Percentiles rank a stretch among this genome's conserved stretches.
phyloP scores from a whole-genome alignment of 2,797 vertebrate species.

The Podarcis siculus region DNA sequence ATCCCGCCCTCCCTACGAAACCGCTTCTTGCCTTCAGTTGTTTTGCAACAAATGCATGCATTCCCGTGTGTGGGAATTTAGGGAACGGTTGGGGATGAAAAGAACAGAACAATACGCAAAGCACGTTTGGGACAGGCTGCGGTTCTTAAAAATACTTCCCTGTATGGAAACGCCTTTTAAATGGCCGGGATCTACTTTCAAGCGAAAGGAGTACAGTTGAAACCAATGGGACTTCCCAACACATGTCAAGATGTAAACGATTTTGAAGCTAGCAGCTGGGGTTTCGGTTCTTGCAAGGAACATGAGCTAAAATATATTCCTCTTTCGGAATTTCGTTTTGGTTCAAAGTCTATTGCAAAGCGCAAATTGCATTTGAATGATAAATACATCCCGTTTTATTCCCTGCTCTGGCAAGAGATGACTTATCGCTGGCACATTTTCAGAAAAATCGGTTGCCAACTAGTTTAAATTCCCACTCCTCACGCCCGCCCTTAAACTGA shows the following conservation, averaged over 20 bases:
- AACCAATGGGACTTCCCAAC: neutral
- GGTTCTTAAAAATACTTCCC: neutral
- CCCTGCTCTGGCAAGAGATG: neutral
- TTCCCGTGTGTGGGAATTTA: slow-evolving; percentile 55
- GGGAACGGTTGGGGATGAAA: slow-evolving; percentile 48
- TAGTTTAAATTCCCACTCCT: slow-evolving; percentile 65
- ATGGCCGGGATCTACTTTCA: neutral
- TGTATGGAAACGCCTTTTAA: neutral
- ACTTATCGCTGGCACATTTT: neutral
- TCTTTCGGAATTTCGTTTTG: slow-evolving; percentile 7
- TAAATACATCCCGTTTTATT: slow-evolving; percentile 8
- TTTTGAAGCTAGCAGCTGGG: slow-evolving; percentile 55
- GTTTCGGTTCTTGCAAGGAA: slow-evolving; percentile 45
- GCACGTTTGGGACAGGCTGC: slow-evolving; percentile 33
- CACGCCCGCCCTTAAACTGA: slow-evolving; percentile 28
- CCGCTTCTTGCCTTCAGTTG: slow-evolving; percentile 69
- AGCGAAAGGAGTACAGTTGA: neutral
- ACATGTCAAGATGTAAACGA: slow-evolving; percentile 44
- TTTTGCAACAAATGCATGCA: slow-evolving; percentile 58
- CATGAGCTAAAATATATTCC: slow-evolving; percentile 49
- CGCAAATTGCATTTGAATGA: neutral
- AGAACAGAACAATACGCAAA: slow-evolving; percentile 32
- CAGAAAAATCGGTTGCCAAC: slow-evolving; percentile 63
- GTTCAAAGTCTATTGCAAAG: neutral
- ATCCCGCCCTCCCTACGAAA: slow-evolving; percentile 72